Conservation (phyloP, 2,888 invertebrate genomes). For the Schizotus pectinicornis region DNA sequence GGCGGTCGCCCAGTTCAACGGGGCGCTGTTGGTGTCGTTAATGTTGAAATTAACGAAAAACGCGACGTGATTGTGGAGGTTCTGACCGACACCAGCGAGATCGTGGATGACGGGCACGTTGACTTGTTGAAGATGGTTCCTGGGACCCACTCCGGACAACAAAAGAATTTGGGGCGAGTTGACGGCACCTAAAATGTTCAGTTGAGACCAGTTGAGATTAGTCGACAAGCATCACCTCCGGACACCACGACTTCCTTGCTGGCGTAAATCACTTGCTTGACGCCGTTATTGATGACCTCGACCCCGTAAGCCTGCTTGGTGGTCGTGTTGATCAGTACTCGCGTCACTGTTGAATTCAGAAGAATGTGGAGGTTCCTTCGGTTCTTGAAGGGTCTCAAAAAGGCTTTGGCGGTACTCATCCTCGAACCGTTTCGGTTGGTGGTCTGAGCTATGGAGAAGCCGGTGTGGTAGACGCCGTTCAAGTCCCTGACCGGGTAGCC, state of each 20-base stretch:
- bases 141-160: conserved; percentile 87
- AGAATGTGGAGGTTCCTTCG: conserved; percentile 83
- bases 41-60: conserved; percentile 80
- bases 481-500: conserved; percentile 79
- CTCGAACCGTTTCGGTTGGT: conserved; percentile 86
- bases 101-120: conserved; percentile 73
- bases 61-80: conserved; percentile 87
- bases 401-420: conserved; percentile 81
- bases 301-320: conserved; percentile 80
- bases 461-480: conserved; percentile 80
- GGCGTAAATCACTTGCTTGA: conserved; percentile 66
- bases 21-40: conserved; percentile 83
- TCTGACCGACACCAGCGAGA: conserved; percentile 82
- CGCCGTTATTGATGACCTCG: conserved; percentile 68
- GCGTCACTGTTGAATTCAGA: conserved; percentile 81
- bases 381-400: conserved; percentile 77
- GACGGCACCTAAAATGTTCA: conserved; percentile 72
- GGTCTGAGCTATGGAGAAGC: conserved; percentile 88
- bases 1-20: conserved; percentile 90
- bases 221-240: conserved; percentile 54
- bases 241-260: conserved; percentile 73
- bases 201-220: neutral
- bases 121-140: conserved; percentile 67
- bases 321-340: conserved; percentile 75
- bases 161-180: conserved; percentile 93